Evolutionary conservation across 2,113 vertebrate species (phyloP).

Genomic region (Salvelinus sp.): DNA sequence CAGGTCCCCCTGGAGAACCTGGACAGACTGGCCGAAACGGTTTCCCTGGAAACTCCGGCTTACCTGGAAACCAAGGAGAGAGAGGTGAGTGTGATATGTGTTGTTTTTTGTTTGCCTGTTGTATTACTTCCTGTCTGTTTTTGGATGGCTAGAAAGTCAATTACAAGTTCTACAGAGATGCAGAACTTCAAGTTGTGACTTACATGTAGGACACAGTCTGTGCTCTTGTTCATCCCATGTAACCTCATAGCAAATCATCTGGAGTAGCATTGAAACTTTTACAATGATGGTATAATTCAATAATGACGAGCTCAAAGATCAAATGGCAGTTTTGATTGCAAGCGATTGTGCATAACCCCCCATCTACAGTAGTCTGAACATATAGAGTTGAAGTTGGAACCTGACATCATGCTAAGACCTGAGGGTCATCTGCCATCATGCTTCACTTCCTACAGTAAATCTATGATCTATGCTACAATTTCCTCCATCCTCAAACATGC

Average conservation of each 20-base stretch:
- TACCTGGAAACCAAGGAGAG: conserved; percentile 89
- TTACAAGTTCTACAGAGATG: neutral
- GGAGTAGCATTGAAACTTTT: neutral
- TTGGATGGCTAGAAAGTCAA: neutral
- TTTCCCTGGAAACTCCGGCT: conserved; percentile 88
- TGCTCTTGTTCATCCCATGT: too few species aligned
- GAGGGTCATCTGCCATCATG: neutral
- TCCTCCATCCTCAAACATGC: neutral
- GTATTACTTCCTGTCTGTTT: neutral
- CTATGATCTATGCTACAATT: neutral
- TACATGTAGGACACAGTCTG: too few species aligned
- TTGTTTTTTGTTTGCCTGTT: neutral
- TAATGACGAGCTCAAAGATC: neutral
- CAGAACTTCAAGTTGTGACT: too few species aligned
- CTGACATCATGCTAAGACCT: neutral
- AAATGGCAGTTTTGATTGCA: neutral
- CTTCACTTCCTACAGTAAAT: neutral
- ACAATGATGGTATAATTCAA: neutral
- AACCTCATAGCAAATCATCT: too few species aligned
- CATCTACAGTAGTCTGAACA: neutral
- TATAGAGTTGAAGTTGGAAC: neutral
- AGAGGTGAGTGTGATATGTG: conserved; percentile 76
- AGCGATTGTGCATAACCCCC: neutral
- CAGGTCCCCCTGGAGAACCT: conserved; percentile 86
- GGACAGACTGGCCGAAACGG: conserved; percentile 86